Percentiles rank a stretch among this genome's conserved stretches.
Evolutionary conservation across 1,140 invertebrate genomes (phyloP).

Genomic region (Thaumetopoea pityocampa): DNA sequence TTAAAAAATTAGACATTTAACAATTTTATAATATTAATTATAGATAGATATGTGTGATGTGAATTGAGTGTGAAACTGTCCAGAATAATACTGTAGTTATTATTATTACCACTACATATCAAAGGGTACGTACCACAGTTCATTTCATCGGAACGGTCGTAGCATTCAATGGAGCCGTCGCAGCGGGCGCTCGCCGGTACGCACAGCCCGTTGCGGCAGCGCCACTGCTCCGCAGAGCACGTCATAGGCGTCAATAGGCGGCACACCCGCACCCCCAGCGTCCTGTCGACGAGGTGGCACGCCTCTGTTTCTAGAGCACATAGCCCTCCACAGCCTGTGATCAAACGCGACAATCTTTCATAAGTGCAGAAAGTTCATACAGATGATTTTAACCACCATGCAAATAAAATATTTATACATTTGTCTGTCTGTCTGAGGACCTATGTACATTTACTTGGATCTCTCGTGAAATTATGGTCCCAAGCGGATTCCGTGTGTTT

Average conservation of each 20-base stretch:
- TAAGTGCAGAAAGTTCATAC: background rate
- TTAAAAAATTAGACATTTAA: too few relatives aligned
- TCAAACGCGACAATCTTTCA: background rate
- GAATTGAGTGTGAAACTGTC: constrained; percentile 14
- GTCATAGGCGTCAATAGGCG: constrained; percentile 53
- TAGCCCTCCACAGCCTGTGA: constrained; percentile 81
- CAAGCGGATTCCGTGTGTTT: too few relatives aligned
- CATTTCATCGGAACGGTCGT: constrained; percentile 86
- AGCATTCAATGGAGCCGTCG: constrained; percentile 87
- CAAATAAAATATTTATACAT: too few relatives aligned
- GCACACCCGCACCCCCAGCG: constrained; percentile 72
- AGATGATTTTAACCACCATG: too few relatives aligned
- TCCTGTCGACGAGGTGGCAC: constrained; percentile 80
- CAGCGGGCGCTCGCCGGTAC: constrained; percentile 81
- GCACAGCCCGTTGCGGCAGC: constrained; percentile 84
- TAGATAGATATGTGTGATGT: too few relatives aligned
- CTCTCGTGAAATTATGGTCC: too few relatives aligned
- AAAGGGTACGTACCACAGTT: constrained; percentile 80
- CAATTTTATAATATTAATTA: too few relatives aligned
- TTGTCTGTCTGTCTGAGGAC: too few relatives aligned
- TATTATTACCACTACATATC: background rate
- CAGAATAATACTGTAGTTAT: background rate
- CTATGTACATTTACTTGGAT: too few relatives aligned
- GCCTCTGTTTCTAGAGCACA: constrained; percentile 83
- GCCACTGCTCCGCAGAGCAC: constrained; percentile 79